phyloP scores from a whole-genome alignment of 2,113 vertebrate genomes.

The Malurus alboscapulatus region DNA sequence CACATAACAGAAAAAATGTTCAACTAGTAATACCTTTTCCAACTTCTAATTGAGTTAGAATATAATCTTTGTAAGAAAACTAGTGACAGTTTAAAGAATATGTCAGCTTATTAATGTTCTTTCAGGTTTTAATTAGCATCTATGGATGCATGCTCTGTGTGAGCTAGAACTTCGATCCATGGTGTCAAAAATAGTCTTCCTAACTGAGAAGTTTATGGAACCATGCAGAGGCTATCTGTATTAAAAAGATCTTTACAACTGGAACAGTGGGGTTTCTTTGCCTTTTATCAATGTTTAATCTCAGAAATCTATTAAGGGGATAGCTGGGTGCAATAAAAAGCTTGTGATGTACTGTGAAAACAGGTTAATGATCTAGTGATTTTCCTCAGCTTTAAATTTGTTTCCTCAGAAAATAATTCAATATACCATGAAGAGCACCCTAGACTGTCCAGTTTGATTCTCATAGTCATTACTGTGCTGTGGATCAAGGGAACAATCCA shows the following conservation, averaged over 20 bases:
- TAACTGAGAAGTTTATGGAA: neutral
- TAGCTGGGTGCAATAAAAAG: neutral
- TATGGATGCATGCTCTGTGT: neutral
- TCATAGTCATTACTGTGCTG: neutral
- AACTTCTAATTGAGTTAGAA: neutral
- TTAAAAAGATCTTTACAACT: neutral
- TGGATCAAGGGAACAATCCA: neutral
- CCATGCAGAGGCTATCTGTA: neutral
- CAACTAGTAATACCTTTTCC: neutral
- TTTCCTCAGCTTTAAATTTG: slow-evolving; percentile 1
- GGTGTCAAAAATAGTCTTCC: neutral
- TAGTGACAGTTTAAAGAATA: neutral
- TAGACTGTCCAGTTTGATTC: neutral
- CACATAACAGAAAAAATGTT: neutral
- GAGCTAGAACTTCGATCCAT: neutral
- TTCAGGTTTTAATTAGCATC: neutral
- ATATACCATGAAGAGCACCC: neutral
- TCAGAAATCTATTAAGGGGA: neutral
- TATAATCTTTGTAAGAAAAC: neutral
- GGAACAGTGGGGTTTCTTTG: neutral
- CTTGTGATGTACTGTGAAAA: slow-evolving; percentile 1
- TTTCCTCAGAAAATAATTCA: neutral
- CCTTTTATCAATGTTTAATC: slow-evolving; percentile 16
- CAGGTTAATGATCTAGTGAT: slow-evolving; percentile 22
- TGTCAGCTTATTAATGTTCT: neutral